phyloP scores from a whole-genome alignment of 2,888 invertebrate species.

The Dromius quadrimaculatus region DNA sequence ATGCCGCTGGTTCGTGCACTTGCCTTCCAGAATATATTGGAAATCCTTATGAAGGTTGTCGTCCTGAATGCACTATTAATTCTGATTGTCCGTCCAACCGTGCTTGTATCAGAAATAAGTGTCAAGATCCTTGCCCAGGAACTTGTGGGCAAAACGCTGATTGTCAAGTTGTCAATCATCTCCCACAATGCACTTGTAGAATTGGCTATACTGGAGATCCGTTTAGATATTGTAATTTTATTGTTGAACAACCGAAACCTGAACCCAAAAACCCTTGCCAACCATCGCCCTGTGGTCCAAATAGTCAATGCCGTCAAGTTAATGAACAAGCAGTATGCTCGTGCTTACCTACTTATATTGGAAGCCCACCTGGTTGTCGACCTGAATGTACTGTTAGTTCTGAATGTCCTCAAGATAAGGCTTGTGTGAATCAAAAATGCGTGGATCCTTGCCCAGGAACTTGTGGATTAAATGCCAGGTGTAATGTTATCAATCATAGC shows the following conservation, averaged over 20 bases:
- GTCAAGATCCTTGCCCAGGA: constrained; percentile 72
- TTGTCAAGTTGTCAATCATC: constrained; percentile 68
- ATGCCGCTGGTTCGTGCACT: constrained; percentile 69
- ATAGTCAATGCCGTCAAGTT: constrained; percentile 79
- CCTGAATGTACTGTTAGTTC: constrained; percentile 79
- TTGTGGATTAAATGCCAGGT: constrained; percentile 79
- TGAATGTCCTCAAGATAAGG: constrained; percentile 75
- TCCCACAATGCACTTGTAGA: constrained; percentile 67
- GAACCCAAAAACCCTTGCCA: constrained; percentile 73
- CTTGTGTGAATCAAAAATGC: constrained; percentile 77
- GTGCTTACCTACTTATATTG: constrained; percentile 74
- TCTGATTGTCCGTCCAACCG: constrained; percentile 71
- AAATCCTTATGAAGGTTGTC: constrained; percentile 73
- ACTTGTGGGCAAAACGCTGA: constrained; percentile 77
- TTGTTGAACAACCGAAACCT: constrained; percentile 62
- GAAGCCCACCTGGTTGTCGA: constrained; percentile 77
- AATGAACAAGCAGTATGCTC: constrained; percentile 80
- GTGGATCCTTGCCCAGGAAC: constrained; percentile 77
- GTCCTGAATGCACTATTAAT: constrained; percentile 71
- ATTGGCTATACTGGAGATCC: constrained; percentile 69
- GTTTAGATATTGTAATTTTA: constrained; percentile 62
- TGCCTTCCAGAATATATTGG: constrained; percentile 69
- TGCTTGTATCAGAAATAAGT: constrained; percentile 71
- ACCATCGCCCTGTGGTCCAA: constrained; percentile 85
- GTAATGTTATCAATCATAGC: constrained; percentile 77